A percentile compares a stretch with the other conserved stretches of the same genome.
phyloP scores from a whole-genome alignment of 2,888 invertebrate species.

The Tanytarsus gracilentus region DNA sequence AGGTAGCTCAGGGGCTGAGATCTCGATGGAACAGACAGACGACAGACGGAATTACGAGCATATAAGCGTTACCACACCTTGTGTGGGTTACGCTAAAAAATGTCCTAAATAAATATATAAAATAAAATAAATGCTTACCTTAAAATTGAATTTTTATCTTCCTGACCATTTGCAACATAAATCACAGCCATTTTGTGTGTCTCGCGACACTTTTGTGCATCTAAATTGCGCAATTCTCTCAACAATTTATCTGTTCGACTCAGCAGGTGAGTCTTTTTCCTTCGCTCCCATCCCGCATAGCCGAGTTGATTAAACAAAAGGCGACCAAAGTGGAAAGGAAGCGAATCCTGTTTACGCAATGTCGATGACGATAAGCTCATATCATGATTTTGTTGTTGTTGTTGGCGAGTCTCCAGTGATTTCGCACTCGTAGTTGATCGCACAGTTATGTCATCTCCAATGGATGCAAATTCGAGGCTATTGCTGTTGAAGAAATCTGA shows the following conservation, averaged over 20 bases:
- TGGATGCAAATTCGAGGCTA: conserved; percentile 20
- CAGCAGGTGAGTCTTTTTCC: conserved; percentile 74
- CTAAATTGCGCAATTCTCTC: conserved; percentile 85
- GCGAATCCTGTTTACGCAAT: conserved; percentile 48
- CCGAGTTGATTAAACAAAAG: conserved; percentile 87
- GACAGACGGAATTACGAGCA: no score
- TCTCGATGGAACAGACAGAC: no score
- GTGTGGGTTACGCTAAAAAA: no score
- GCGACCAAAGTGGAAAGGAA: conserved; percentile 72
- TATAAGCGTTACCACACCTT: no score
- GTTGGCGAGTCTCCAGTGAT: no score
- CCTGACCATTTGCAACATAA: conserved; percentile 95
- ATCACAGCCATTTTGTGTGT: conserved; percentile 96
- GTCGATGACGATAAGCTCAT: conserved; percentile 38
- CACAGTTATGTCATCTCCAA: conserved; percentile 18
- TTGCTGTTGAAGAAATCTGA: background rate
- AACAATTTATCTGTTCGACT: conserved; percentile 81
- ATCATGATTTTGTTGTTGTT: conserved; percentile 30
- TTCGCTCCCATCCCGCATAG: conserved; percentile 79
- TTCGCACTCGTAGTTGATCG: conserved; percentile 11
- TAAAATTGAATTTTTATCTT: conserved; percentile 86
- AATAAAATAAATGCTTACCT: conserved; percentile 30
- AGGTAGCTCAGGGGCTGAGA: no score
- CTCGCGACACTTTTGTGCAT: conserved; percentile 82
- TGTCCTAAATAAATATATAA: background rate